Conservation (phyloP, 2,888 invertebrate species). For the Bruchidius siliquastri region DNA sequence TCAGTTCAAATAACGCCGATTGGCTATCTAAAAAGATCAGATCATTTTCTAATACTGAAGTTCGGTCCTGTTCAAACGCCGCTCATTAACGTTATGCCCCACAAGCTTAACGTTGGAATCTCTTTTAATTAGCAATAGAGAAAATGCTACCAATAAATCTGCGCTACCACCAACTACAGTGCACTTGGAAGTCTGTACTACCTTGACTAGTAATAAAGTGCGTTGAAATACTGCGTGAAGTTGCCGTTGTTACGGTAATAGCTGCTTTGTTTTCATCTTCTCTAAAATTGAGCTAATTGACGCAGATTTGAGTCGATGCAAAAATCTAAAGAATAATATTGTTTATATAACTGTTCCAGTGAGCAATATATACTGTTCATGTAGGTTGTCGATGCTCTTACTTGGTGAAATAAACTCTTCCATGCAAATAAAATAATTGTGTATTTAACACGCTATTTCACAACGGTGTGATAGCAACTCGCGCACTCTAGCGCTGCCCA, state of each 20-base stretch:
- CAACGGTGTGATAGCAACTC: no score
- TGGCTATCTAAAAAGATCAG: no score
- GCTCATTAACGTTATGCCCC: neutral
- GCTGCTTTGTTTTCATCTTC: neutral
- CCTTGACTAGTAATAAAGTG: neutral
- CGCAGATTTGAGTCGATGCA: neutral
- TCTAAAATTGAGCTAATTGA: neutral
- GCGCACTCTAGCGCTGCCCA: no score
- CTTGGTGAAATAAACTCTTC: no score
- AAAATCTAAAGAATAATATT: no score
- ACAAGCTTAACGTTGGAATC: neutral
- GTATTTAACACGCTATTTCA: no score
- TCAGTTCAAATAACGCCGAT: no score
- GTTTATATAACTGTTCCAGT: no score
- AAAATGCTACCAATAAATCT: neutral
- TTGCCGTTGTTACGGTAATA: neutral
- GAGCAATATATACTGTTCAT: no score
- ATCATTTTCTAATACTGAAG: no score
- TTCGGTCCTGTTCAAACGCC: neutral
- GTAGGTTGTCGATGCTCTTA: no score
- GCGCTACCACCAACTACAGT: neutral
- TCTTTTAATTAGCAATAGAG: neutral
- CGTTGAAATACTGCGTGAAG: neutral
- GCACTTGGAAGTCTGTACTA: neutral
- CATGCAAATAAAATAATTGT: no score